Evolutionary conservation across 1,140 invertebrate genomes (phyloP).

Genomic region (Ostrea denselamellosa): DNA sequence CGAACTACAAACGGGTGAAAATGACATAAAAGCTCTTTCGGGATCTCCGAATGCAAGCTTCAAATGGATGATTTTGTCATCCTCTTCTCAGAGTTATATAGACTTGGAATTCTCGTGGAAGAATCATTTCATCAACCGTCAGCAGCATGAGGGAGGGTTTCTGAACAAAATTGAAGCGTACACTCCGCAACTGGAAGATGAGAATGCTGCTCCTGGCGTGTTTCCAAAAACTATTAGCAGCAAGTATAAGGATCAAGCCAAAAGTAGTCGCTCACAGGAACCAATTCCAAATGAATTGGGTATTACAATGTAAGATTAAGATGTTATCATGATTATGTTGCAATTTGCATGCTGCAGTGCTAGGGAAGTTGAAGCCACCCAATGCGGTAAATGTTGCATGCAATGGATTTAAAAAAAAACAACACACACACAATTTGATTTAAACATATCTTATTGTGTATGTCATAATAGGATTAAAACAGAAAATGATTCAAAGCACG

Average conservation of each 20-base stretch:
- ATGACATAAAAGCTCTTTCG: conserved; percentile 1
- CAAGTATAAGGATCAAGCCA: conserved; percentile 43
- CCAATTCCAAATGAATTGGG: conserved; percentile 59
- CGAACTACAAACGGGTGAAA: conserved; percentile 47
- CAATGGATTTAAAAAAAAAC: not conserved
- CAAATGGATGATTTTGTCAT: conserved; percentile 40
- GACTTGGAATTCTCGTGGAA: conserved; percentile 49
- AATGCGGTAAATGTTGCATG: not conserved
- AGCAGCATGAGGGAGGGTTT: conserved; percentile 56
- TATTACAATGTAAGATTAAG: conserved; percentile 49
- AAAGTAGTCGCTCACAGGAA: conserved; percentile 51
- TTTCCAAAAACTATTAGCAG: conserved; percentile 47
- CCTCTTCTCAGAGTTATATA: conserved; percentile 11
- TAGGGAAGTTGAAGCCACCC: no score
- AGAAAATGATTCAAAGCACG: no score
- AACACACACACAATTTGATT: not conserved
- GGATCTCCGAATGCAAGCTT: conserved; percentile 40
- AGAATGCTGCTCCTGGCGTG: not conserved
- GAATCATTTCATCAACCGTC: conserved; percentile 55
- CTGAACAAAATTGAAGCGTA: conserved; percentile 54
- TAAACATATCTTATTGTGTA: not conserved
- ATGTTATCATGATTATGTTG: not conserved
- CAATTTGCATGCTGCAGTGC: not conserved
- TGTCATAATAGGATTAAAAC: no score
- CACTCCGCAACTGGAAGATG: conserved; percentile 52